phyloP scores from a whole-genome alignment of 2,888 invertebrate genomes.

The Auanema sp. region DNA sequence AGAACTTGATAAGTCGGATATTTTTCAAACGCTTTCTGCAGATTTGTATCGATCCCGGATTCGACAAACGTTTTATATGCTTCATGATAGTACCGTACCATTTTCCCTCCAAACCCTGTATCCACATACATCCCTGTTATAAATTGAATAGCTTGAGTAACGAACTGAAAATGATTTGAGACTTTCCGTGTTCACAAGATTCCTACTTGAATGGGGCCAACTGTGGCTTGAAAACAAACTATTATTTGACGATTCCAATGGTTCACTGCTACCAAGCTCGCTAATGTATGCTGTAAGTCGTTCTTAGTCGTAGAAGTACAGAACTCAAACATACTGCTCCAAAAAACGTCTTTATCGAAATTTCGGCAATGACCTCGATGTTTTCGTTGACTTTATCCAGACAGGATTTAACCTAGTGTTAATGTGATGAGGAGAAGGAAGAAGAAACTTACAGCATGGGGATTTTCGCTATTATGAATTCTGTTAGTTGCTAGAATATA shows the following conservation, averaged over 20 bases:
- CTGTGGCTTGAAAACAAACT: background rate
- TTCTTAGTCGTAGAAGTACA: background rate
- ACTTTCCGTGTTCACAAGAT: background rate
- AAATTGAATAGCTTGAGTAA: constrained; percentile 23
- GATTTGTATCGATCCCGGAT: constrained; percentile 20
- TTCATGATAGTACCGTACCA: constrained; percentile 24
- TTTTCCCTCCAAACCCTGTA: constrained; percentile 23
- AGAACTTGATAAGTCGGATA: constrained; percentile 24
- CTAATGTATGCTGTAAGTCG: background rate
- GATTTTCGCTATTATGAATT: constrained; percentile 15
- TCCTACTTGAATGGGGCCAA: background rate
- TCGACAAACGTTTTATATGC: constrained; percentile 27
- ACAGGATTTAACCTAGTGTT: background rate
- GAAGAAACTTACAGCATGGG: background rate
- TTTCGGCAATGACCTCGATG: background rate
- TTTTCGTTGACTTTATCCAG: background rate
- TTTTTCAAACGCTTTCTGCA: constrained; percentile 12
- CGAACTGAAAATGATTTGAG: constrained; percentile 10
- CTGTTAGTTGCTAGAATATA: constrained; percentile 34
- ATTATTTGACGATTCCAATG: background rate
- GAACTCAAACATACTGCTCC: background rate
- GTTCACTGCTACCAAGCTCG: background rate
- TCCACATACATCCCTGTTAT: constrained; percentile 22
- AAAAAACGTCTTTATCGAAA: background rate
- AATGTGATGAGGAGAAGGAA: too few relatives aligned